phyloP scores from a whole-genome alignment of 2,113 vertebrate species.

The Deroptyus accipitrinus region DNA sequence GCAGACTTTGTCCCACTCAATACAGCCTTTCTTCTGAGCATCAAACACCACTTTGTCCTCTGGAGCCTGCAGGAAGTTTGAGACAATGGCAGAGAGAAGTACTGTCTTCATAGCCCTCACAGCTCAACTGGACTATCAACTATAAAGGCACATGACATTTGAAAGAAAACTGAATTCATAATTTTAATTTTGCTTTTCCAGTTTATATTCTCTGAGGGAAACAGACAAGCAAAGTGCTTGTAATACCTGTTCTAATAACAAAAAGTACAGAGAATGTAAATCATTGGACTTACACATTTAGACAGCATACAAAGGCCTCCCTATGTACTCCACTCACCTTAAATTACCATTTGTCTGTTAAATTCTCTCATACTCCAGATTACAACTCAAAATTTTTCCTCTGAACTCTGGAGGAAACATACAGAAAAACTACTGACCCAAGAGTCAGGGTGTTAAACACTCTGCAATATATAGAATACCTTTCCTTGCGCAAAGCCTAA shows the following conservation, averaged over 20 bases:
- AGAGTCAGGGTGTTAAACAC: neutral
- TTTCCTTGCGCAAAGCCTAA: neutral
- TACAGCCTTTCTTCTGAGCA: conserved; percentile 57
- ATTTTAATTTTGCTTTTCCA: neutral
- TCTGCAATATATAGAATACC: neutral
- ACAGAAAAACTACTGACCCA: neutral
- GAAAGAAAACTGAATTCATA: neutral
- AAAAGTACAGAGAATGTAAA: neutral
- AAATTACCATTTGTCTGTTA: neutral
- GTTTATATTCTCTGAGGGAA: neutral
- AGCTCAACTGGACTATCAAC: conserved; percentile 1
- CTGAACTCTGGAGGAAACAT: neutral
- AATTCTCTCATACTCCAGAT: neutral
- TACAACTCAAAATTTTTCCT: neutral
- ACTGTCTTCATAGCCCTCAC: conserved; percentile 20
- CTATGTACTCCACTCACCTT: neutral
- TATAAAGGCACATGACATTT: neutral
- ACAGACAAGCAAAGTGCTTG: neutral
- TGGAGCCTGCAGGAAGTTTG: conserved; percentile 16
- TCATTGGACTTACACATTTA: neutral
- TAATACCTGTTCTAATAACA: neutral
- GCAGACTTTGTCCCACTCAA: conserved; percentile 48
- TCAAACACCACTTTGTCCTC: conserved; percentile 46
- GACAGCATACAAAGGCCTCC: neutral
- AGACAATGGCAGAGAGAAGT: conserved; percentile 43